A percentile compares a stretch with the other conserved stretches of the same genome.
These are phyloP conservation scores for Potamarius usumacintae DNA, from an alignment of 2,113 vertebrate genomes.

Conservation along the genomic window DNA sequence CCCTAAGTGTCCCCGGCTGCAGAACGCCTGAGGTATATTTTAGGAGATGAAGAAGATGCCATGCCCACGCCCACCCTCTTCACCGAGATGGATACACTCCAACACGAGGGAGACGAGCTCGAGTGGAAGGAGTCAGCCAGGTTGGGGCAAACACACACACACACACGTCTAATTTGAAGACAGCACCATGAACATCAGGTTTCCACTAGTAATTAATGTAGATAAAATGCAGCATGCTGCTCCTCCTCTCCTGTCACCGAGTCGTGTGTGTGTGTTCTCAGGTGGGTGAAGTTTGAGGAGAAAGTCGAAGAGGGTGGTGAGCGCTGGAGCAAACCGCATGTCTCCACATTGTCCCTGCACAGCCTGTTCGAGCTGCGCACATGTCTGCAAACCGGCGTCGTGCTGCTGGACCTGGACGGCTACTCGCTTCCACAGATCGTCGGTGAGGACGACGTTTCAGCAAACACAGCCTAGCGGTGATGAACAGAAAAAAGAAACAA, in stretches of 20 bases:
- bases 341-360: conserved; percentile 92
- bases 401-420: conserved; percentile 88
- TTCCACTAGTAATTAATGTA: not conserved
- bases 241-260: conserved; percentile 1
- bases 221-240: not conserved
- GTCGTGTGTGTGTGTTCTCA: conserved; percentile 56
- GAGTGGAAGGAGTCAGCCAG: conserved; percentile 98
- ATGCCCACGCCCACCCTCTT: conserved; percentile 89
- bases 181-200: not conserved
- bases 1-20: conserved; percentile 88
- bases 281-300: conserved; percentile 98
- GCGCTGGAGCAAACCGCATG: conserved; percentile 96
- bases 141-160: conserved; percentile 61
- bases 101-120: conserved; percentile 90
- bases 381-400: conserved; percentile 90
- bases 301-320: conserved; percentile 97
- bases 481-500: no score
- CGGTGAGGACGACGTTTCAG: conserved; percentile 71
- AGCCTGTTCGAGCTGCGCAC: conserved; percentile 96
- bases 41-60: conserved; percentile 87
- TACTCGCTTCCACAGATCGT: conserved; percentile 92
- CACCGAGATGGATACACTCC: conserved; percentile 97
- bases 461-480: not conserved
- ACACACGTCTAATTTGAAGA: not conserved
- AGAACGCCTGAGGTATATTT: conserved; percentile 89